Conservation (phyloP, 2,113 vertebrate species). For the Barbus barbus region DNA sequence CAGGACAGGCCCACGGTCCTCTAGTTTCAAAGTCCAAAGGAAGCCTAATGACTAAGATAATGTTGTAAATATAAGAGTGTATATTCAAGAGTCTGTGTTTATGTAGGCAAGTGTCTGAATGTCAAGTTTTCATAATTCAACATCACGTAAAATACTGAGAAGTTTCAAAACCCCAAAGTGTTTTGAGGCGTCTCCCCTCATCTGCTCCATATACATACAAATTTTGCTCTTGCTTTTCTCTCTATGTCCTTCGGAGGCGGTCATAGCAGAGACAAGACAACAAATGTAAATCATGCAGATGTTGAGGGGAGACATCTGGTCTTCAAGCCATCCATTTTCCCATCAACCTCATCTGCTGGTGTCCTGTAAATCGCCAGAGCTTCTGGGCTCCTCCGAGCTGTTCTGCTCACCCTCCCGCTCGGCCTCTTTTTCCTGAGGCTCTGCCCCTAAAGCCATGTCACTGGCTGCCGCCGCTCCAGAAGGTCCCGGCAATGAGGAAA, state of each 20-base stretch:
- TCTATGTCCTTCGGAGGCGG: neutral
- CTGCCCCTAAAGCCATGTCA: conserved; percentile 63
- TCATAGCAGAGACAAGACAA: conserved; percentile 27
- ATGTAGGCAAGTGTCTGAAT: conserved; percentile 50
- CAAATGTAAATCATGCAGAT: conserved; percentile 35
- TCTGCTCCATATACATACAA: neutral
- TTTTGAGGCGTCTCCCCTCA: conserved; percentile 13
- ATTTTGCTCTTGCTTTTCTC: neutral
- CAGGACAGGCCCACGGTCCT: conserved; percentile 33
- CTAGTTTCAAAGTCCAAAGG: conserved; percentile 59
- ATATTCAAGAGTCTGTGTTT: conserved; percentile 54
- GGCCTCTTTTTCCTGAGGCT: conserved; percentile 70
- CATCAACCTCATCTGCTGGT: conserved; percentile 75
- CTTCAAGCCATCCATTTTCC: conserved; percentile 15
- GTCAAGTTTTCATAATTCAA: conserved; percentile 21
- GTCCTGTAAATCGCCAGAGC: conserved; percentile 67
- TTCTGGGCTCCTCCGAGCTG: conserved; percentile 65
- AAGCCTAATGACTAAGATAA: conserved; percentile 61
- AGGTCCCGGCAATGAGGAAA: conserved; percentile 67
- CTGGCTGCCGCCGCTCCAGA: conserved; percentile 62
- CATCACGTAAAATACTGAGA: conserved; percentile 44
- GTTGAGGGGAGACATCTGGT: conserved; percentile 41
- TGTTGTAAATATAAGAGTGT: conserved; percentile 68
- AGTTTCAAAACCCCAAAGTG: neutral
- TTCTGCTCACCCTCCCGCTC: conserved; percentile 64